Evolutionary conservation across 2,113 vertebrate species (phyloP).

Genomic region (Vulpes vulpes): DNA sequence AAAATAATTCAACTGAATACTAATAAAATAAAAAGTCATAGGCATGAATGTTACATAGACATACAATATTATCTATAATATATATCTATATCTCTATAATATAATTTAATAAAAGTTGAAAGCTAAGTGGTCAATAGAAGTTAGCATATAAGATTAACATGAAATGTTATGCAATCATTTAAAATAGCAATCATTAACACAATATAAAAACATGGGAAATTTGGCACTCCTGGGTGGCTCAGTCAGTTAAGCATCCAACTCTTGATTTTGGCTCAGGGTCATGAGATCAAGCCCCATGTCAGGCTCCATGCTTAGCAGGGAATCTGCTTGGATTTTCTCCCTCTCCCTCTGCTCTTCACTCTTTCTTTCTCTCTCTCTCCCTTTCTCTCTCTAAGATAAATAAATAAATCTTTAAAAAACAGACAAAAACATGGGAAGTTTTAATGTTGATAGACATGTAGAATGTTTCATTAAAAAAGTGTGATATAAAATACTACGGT

Average conservation of each 20-base stretch:
- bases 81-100: background rate
- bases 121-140: background rate
- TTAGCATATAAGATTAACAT: slow-evolving; percentile 26
- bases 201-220: background rate
- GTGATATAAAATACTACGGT: slow-evolving; percentile 4
- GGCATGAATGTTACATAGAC: background rate
- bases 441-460: slow-evolving; percentile 27
- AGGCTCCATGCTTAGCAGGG: background rate
- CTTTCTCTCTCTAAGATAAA: background rate
- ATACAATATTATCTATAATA: background rate
- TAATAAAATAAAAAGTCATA: slow-evolving; percentile 28
- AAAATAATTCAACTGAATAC: slow-evolving; percentile 11
- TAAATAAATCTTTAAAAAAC: background rate
- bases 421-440: background rate
- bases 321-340: background rate
- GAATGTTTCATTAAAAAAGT: background rate
- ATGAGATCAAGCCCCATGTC: background rate
- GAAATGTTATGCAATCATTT: slow-evolving; percentile 28
- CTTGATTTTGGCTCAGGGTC: background rate
- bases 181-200: background rate
- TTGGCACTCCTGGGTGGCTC: background rate
- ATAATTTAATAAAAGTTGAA: slow-evolving; percentile 27
- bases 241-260: background rate
- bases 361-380: background rate
- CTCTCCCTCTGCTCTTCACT: background rate